A percentile compares a stretch with the other conserved stretches of the same genome.
These are phyloP conservation scores for Podarcis siculus DNA, from an alignment of 2,797 vertebrate species.

Conservation along the genomic window DNA sequence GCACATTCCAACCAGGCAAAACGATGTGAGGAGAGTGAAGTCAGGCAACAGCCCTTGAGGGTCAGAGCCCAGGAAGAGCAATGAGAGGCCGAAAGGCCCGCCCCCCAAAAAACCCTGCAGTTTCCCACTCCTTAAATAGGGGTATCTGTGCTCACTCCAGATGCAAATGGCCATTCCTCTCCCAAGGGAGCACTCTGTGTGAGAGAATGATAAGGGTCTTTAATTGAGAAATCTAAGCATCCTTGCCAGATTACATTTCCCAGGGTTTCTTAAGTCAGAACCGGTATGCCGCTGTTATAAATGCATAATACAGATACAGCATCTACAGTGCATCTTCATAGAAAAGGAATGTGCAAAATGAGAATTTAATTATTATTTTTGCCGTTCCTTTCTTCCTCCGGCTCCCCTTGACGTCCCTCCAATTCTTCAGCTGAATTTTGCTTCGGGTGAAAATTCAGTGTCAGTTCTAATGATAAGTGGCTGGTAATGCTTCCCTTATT, in stretches of 20 bases:
- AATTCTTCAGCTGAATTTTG: neutral
- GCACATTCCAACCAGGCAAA: too few relatives aligned
- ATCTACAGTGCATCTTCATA: neutral
- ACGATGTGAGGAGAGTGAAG: too few relatives aligned
- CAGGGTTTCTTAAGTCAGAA: neutral
- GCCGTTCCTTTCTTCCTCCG: neutral
- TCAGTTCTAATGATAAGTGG: neutral
- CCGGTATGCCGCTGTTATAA: neutral
- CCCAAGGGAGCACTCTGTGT: neutral
- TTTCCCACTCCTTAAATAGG: neutral
- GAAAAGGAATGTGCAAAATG: neutral
- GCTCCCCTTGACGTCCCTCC: neutral
- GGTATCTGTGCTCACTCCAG: neutral
- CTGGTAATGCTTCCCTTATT: neutral
- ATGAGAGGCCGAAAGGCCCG: too few relatives aligned
- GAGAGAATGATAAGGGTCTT: neutral
- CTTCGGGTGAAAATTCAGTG: neutral
- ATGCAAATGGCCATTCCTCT: neutral
- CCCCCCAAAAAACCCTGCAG: too few relatives aligned
- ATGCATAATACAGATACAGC: neutral
- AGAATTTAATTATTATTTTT: neutral
- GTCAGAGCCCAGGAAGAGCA: too few relatives aligned
- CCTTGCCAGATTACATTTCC: neutral
- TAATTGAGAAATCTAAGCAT: neutral
- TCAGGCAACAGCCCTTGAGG: too few relatives aligned